phyloP scores from a whole-genome alignment of 1,140 invertebrate genomes.

The Ips typographus region DNA sequence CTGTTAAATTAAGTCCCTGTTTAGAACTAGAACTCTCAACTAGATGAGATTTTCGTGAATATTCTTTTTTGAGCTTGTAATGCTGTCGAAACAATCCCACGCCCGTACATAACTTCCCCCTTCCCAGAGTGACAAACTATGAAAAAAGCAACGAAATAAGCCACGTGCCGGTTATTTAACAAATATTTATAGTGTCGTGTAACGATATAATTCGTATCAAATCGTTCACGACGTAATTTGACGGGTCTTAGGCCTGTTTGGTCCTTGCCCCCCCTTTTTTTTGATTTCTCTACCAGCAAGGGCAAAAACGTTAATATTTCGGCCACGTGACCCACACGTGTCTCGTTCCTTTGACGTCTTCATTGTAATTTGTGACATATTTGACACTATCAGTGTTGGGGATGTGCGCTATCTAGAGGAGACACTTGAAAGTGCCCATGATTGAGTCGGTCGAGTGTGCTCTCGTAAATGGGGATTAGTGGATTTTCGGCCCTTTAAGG shows the following conservation, averaged over 20 bases:
- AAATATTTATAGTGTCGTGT: slow-evolving; percentile 32
- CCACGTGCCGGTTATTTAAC: slow-evolving; percentile 26
- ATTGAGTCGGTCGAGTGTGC: no score
- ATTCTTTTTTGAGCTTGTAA: no score
- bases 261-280: not conserved
- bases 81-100: no score
- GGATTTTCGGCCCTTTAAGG: no score
- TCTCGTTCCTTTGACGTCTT: slow-evolving; percentile 32
- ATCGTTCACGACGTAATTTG: slow-evolving; percentile 34
- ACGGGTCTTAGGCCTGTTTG: slow-evolving; percentile 34
- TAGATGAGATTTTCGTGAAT: no score
- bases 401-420: no score
- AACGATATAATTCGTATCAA: slow-evolving; percentile 36
- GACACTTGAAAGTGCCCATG: no score
- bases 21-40: no score
- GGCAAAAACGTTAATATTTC: slow-evolving; percentile 25
- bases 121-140: not conserved
- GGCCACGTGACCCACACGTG: slow-evolving; percentile 28
- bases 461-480: no score
- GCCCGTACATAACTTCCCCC: no score
- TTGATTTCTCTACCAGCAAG: no score
- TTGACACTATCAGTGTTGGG: slow-evolving; percentile 34
- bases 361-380: not conserved
- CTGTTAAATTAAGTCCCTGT: no score
- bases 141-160: not conserved